Evolutionary conservation across 2,888 invertebrate species (phyloP).

Genomic region (Spodoptera littoralis): DNA sequence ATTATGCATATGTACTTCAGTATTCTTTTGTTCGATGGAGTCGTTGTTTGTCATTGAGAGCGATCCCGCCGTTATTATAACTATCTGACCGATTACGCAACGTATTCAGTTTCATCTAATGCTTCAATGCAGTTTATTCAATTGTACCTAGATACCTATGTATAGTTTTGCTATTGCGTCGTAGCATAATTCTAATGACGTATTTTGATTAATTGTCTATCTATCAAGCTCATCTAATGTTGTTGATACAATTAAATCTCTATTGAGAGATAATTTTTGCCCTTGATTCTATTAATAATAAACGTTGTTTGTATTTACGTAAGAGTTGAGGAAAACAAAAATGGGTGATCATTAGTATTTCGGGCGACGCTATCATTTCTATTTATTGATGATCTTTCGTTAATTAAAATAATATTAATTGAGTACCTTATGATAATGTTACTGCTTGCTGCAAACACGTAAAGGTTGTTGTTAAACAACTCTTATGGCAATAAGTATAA

Average conservation of each 20-base stretch:
- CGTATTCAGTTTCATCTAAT: slow-evolving; percentile 71
- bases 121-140: slow-evolving; percentile 71
- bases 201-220: slow-evolving; percentile 35
- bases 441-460: slow-evolving; percentile 9
- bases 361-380: not conserved
- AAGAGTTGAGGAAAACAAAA: slow-evolving; percentile 1
- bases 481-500: slow-evolving; percentile 53
- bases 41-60: slow-evolving; percentile 56
- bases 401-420: slow-evolving; percentile 16
- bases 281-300: slow-evolving; percentile 4
- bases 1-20: slow-evolving; percentile 50
- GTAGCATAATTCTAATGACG: slow-evolving; percentile 31
- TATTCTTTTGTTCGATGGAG: slow-evolving; percentile 56
- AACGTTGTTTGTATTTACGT: slow-evolving; percentile 8
- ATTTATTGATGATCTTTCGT: not conserved
- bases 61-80: slow-evolving; percentile 56
- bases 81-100: slow-evolving; percentile 77
- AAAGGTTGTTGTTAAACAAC: slow-evolving; percentile 40
- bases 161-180: slow-evolving; percentile 54
- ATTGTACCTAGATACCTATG: slow-evolving; percentile 29
- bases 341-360: not conserved
- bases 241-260: slow-evolving; percentile 28
- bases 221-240: slow-evolving; percentile 33
- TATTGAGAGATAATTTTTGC: slow-evolving; percentile 18
- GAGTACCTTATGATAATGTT: slow-evolving; percentile 12